Evolutionary conservation across 2,888 invertebrate genomes (phyloP), one percentile per base, ranked within the genome.

Genomic region (Gastracanthus pulcherrimus): DNA sequence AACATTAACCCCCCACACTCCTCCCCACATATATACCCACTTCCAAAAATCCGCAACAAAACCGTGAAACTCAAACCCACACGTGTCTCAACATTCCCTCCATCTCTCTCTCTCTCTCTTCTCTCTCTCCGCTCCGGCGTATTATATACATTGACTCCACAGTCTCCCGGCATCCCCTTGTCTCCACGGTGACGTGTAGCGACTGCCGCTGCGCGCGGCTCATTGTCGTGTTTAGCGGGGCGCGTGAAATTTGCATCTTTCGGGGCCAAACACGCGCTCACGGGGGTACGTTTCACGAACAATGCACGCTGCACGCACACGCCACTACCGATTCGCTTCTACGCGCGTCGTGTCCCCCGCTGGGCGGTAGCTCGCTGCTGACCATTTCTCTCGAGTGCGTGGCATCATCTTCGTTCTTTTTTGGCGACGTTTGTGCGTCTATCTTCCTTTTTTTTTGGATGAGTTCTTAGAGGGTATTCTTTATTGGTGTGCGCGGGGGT

Each of bases 201-300:
- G 48, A 48, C 48, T 55, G 51, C 26, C 6, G 4, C 19, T 9
- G 58, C 58, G 26, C 58, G 19, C 58, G 41, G 36, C 67, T 67
- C 45, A 38, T 45, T 19, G 26, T 41, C 67, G 9, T 23, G 67
- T 23, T 60, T 58, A 71, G 58, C 69, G 64, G 62, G 11, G 48
- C 66, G 71, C 76, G 71, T 81, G 76, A 76, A 76, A 81, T 81
- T 81, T 81, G 76, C 81, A 81, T 81, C 71, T 66, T 51, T 19
- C 62, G 7, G 48, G 70, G 34, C 69, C 60, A 77, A 76, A 76
- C 55, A 76, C 66, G 29, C 64, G 66, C 74, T n/a, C n/a, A 5
- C 55, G 55, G 70, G 70, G 70, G 70, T 48, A 2, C 23, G 2
- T 34, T 31, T n/a, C 13, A 16, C 34, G 36, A 72, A 72, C 58